Evolutionary conservation across 2,113 vertebrate species (phyloP), one percentile per base, ranked within the genome.

Genomic region (Antechinus stuartii): DNA sequence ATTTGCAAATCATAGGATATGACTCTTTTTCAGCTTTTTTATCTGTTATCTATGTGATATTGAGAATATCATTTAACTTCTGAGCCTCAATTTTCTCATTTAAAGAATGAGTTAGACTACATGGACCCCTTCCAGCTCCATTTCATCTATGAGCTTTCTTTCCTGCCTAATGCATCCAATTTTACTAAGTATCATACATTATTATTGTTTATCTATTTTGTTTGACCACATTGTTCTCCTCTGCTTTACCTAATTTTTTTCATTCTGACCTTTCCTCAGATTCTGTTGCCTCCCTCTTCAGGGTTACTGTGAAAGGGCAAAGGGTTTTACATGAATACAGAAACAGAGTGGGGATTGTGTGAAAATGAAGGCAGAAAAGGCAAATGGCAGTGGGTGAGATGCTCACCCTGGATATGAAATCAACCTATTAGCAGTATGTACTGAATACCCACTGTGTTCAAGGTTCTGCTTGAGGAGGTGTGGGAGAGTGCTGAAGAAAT

Each of bases 291-390:
- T 97, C 92, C 96, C 95, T 97, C 95, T 97, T 94, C 89, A 92
- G 97, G 96, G 96, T 97, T 97, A 96, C 91, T 97, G 96, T 96
- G 94, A 97, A 97, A 98, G 97, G 97, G n/a, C 93, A 98, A 96
- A 98, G 96, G 93, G 92, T 98, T 96, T 90, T 0, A 7, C 96
- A 95, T 0, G 0, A 96, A 96, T 97, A 97, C 49, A 96, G 94
- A 97, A 96, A 89, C 93, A 96, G 84, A 93, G 94, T 90, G 96
- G 53, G 90, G 97, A 94, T 94, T 96, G 91, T 96, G 91, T 94
- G 95, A 95, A 95, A 95, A 55, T 90, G 89, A 93, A 23, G 10
- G 55, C 95, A 93, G 94, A 91, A 93, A 96, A 93, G 94, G 68
- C 96, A 96, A 97, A n/a, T 42, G 92, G 50, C n/a, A 89, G 61